These are phyloP conservation scores for Cricetomys ansorgei DNA, from an alignment of 2,113 vertebrate species.

Conservation along the genomic window DNA sequence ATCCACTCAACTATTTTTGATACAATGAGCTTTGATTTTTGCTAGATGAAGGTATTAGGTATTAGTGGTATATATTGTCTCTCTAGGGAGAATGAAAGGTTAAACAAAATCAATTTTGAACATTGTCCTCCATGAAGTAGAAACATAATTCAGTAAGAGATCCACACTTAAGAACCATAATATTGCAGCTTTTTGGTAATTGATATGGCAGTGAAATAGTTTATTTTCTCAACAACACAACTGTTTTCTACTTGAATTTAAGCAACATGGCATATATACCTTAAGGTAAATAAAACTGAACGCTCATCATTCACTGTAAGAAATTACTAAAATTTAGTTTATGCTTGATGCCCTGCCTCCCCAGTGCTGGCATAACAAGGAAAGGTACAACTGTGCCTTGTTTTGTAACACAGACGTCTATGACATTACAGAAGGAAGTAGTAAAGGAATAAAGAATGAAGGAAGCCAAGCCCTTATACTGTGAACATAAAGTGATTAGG, in stretches of 20 bases:
- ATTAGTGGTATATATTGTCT: neutral
- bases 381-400: no score
- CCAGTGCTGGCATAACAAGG: neutral
- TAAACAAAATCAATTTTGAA: neutral
- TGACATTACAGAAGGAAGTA: no score
- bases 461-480: no score
- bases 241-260: neutral
- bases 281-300: neutral
- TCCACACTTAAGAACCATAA: neutral
- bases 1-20: neutral
- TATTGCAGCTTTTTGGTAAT: neutral
- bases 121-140: neutral
- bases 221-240: conserved; percentile 4
- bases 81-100: neutral
- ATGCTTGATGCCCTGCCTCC: neutral
- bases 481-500: neutral
- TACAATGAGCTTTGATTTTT: neutral
- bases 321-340: conserved; percentile 8
- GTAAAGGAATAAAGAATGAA: neutral
- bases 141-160: neutral
- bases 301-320: neutral
- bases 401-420: neutral
- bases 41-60: neutral
- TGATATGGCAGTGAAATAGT: neutral
- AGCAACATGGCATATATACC: neutral